phyloP scores from a whole-genome alignment of 2,113 vertebrate genomes.

The Ptyas mucosa region DNA sequence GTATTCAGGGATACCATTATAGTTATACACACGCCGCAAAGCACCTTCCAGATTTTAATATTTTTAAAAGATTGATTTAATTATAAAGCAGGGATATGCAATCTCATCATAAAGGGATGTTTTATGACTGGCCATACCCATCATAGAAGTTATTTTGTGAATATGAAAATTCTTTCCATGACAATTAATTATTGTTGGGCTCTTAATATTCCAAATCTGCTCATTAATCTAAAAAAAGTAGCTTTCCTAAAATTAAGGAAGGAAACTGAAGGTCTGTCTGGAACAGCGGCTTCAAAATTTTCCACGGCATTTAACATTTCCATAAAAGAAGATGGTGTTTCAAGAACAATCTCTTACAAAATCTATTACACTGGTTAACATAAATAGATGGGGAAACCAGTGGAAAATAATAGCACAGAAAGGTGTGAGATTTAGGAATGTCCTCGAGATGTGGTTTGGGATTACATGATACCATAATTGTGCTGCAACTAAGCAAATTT shows the following conservation, averaged over 20 bases:
- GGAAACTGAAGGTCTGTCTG: neutral
- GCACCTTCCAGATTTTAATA: neutral
- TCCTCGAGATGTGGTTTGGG: neutral
- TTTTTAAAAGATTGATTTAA: neutral
- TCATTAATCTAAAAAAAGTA: neutral
- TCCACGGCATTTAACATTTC: neutral
- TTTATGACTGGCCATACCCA: neutral
- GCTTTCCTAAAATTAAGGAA: neutral
- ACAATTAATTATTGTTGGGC: neutral
- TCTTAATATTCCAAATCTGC: neutral
- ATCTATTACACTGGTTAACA: neutral
- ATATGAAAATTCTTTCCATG: neutral
- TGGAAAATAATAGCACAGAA: neutral
- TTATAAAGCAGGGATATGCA: neutral
- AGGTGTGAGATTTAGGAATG: neutral
- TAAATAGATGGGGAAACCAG: neutral
- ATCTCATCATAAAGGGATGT: neutral
- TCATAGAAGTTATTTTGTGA: neutral
- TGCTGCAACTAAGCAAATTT: neutral
- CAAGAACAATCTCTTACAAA: neutral
- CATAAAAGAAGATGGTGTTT: neutral
- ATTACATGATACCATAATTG: neutral
- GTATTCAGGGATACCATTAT: neutral
- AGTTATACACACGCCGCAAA: neutral
- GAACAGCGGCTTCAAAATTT: neutral